Conservation (phyloP, 2,888 invertebrate species). For the Bimastos eiseni region DNA sequence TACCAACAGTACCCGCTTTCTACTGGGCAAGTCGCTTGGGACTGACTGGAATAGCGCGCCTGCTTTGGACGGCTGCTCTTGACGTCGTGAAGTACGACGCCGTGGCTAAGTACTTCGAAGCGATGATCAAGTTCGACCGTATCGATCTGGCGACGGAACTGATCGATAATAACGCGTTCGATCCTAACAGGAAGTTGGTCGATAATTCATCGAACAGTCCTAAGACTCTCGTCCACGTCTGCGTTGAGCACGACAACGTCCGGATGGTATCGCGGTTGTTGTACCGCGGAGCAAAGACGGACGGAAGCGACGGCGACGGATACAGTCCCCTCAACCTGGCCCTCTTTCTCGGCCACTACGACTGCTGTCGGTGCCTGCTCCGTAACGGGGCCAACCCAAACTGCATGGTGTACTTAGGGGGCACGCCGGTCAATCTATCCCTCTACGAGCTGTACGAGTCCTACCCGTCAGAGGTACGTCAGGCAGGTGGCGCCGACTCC, state of each 20-base stretch:
- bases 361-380: neutral
- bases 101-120: neutral
- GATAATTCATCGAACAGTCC: neutral
- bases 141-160: neutral
- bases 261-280: neutral
- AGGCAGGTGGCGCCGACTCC: neutral
- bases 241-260: neutral
- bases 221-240: neutral
- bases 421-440: neutral
- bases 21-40: neutral
- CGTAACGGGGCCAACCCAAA: neutral
- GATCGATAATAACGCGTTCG: neutral
- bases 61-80: neutral
- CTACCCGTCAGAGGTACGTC: neutral
- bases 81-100: neutral
- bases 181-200: neutral
- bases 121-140: neutral
- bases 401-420: neutral
- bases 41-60: neutral
- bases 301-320: neutral
- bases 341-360: neutral
- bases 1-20: constrained; percentile 13
- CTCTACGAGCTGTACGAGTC: constrained; percentile 13
- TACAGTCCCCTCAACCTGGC: neutral
- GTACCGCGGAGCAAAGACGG: neutral